phyloP scores from a whole-genome alignment of 92 coral and sea anemone species.

The Porites rus region DNA sequence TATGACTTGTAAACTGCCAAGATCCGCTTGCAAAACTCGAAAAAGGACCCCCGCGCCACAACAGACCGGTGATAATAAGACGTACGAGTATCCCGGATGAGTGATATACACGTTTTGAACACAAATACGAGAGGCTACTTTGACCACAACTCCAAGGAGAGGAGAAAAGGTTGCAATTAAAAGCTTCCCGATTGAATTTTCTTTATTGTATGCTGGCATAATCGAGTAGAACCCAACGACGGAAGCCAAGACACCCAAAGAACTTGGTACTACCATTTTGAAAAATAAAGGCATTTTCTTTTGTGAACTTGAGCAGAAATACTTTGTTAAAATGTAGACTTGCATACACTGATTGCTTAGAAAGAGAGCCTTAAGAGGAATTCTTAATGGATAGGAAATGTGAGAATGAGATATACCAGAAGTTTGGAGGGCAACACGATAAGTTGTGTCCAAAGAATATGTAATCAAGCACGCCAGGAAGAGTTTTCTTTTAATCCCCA shows the following conservation, averaged over 20 bases:
- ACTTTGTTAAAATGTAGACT: neutral
- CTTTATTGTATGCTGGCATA: neutral
- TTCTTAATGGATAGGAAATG: neutral
- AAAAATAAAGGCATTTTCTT: neutral
- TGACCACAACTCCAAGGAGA: slow-evolving; percentile 3
- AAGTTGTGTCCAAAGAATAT: neutral
- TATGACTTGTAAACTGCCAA: slow-evolving; percentile 1
- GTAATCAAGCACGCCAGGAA: neutral
- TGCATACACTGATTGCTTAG: neutral
- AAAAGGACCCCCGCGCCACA: neutral
- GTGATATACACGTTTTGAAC: slow-evolving; percentile 16
- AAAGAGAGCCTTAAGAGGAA: neutral
- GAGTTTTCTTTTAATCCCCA: neutral
- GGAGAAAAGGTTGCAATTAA: slow-evolving; percentile 9
- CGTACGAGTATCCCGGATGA: slow-evolving; percentile 27
- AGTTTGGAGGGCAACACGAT: neutral
- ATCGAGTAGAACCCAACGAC: neutral
- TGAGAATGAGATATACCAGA: neutral
- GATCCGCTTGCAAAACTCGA: slow-evolving; percentile 30
- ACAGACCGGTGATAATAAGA: slow-evolving; percentile 10
- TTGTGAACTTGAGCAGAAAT: neutral
- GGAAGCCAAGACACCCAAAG: neutral
- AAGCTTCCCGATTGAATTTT: neutral
- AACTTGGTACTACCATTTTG: neutral
- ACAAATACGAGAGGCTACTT: slow-evolving; percentile 7